Conservation (phyloP, 2,113 vertebrate genomes). For the Otus sunia region DNA sequence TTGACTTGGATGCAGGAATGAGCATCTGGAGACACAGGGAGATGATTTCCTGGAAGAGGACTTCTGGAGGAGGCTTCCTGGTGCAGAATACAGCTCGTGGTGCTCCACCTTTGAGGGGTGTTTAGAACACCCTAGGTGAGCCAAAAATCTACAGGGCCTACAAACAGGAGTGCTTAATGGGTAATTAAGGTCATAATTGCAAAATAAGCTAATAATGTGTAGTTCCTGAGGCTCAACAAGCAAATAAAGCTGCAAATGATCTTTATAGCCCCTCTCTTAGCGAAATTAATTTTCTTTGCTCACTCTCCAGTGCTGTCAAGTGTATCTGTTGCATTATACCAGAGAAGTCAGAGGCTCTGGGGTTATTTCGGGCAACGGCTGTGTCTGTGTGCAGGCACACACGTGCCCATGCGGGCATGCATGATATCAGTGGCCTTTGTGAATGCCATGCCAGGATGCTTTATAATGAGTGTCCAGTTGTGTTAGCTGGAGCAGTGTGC, state of each 20-base stretch:
- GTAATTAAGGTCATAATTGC: background rate
- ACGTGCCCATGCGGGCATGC: fast-evolving
- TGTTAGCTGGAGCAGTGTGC: background rate
- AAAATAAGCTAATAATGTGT: background rate
- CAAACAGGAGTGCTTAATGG: background rate
- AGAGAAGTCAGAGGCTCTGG: background rate
- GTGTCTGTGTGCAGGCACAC: background rate
- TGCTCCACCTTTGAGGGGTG: background rate
- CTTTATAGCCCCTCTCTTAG: background rate
- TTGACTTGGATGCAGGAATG: background rate
- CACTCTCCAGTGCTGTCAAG: background rate
- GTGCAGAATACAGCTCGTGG: background rate
- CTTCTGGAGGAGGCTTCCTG: background rate
- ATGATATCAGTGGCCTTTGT: background rate
- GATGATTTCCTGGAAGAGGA: background rate
- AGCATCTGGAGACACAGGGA: background rate
- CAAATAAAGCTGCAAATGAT: background rate
- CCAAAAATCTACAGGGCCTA: background rate
- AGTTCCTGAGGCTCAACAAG: background rate
- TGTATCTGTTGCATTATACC: background rate
- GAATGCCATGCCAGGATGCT: background rate
- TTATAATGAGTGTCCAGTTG: background rate
- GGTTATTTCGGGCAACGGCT: background rate
- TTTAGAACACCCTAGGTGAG: background rate
- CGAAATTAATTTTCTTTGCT: background rate